Evolutionary conservation across 2,113 vertebrate species (phyloP).

Genomic region (Tetrao urogallus): DNA sequence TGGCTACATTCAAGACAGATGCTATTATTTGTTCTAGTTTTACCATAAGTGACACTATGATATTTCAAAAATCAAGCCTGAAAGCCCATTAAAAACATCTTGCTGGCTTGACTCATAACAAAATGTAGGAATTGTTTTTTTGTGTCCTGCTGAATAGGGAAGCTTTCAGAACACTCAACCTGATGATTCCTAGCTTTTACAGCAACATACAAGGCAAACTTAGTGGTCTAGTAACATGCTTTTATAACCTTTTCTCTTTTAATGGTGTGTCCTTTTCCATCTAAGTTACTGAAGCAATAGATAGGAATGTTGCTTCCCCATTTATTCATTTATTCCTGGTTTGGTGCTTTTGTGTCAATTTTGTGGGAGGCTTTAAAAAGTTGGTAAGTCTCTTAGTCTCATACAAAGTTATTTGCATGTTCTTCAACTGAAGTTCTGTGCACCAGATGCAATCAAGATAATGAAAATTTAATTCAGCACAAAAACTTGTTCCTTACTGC

Average conservation of each 20-base stretch:
- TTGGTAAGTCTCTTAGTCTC: neutral
- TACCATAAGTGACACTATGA: constrained; percentile 34
- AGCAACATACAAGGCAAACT: constrained; percentile 29
- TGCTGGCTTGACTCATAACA: constrained; percentile 31
- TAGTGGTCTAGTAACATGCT: neutral
- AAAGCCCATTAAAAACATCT: constrained; percentile 56
- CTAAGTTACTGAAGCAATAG: neutral
- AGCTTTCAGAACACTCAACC: constrained; percentile 58
- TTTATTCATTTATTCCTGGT: constrained; percentile 1
- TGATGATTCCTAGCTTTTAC: constrained; percentile 30
- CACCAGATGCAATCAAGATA: neutral
- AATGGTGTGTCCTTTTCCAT: neutral
- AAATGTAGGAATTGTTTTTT: neutral
- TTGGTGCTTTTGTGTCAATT: constrained; percentile 1
- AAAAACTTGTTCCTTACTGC: neutral
- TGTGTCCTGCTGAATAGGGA: constrained; percentile 24
- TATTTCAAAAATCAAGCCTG: constrained; percentile 61
- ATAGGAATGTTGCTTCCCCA: neutral
- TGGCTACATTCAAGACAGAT: constrained; percentile 36
- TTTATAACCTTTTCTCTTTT: constrained; percentile 31
- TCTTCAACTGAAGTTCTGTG: constrained; percentile 1
- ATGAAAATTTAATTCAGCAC: constrained; percentile 29
- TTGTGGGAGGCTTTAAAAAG: neutral
- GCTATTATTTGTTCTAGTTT: constrained; percentile 45
- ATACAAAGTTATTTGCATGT: neutral